Conservation (phyloP, 2,797 vertebrate species). For the Sebastiscus tertius region DNA sequence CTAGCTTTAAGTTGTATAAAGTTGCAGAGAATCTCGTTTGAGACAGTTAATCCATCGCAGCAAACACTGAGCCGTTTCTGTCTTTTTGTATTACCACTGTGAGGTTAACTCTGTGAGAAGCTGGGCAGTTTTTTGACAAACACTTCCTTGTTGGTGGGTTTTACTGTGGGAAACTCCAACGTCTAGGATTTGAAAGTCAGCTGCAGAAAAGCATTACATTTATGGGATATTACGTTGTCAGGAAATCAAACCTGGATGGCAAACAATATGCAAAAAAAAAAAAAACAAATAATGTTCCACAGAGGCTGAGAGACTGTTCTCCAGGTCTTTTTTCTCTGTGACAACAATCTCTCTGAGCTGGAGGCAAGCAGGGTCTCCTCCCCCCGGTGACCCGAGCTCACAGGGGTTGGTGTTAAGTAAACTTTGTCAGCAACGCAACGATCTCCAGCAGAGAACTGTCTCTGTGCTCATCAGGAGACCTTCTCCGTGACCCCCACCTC, state of each 20-base stretch:
- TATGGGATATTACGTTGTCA: background rate
- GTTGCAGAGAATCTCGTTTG: background rate
- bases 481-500: slow-evolving; percentile 58
- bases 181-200: slow-evolving; percentile 1
- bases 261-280: background rate
- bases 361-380: slow-evolving; percentile 7
- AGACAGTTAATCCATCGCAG: background rate
- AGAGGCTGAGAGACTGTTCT: slow-evolving; percentile 2
- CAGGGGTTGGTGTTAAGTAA: slow-evolving; percentile 88
- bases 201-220: background rate
- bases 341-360: slow-evolving; percentile 28
- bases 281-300: background rate
- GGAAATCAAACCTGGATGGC: background rate
- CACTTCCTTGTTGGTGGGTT: background rate
- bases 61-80: background rate
- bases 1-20: background rate
- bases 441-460: slow-evolving; percentile 77
- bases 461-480: slow-evolving; percentile 70
- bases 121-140: background rate
- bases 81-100: background rate
- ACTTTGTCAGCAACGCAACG: slow-evolving; percentile 83
- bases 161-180: slow-evolving; percentile 16
- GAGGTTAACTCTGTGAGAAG: background rate
- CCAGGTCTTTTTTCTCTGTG: slow-evolving; percentile 14
- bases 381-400: slow-evolving; percentile 81